These are phyloP conservation scores for Heteromurus nitidus DNA, from an alignment of 2,888 invertebrate species.

Conservation along the genomic window DNA sequence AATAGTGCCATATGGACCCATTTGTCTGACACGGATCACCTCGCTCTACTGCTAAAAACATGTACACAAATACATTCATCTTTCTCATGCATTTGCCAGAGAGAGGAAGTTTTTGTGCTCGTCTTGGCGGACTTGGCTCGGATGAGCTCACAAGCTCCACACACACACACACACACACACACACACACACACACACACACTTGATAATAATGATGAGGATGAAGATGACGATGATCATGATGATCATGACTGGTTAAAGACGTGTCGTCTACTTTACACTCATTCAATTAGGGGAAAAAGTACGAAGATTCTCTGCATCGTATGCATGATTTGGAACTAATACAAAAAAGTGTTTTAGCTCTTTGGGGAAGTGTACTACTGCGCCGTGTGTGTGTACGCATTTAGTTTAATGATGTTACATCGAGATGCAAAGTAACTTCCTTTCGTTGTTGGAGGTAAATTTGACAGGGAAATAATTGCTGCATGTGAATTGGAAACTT, in stretches of 20 bases:
- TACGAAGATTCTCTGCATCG: too few species aligned
- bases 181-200: constrained; percentile 29
- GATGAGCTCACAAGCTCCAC: neutral
- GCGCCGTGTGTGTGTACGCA: too few species aligned
- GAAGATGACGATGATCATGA: constrained; percentile 42
- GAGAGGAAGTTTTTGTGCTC: constrained; percentile 19
- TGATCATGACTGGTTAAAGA: constrained; percentile 55
- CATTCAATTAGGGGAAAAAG: constrained; percentile 59
- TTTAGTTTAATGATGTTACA: too few species aligned
- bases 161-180: constrained; percentile 4
- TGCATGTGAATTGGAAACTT: constrained; percentile 9
- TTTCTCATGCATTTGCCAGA: constrained; percentile 27
- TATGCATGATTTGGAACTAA: too few species aligned
- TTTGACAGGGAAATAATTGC: constrained; percentile 11
- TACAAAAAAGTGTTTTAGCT: too few species aligned
- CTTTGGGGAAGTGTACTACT: too few species aligned
- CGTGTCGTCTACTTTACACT: constrained; percentile 50
- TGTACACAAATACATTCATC: constrained; percentile 61
- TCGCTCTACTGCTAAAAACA: constrained; percentile 68
- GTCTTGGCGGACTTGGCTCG: neutral
- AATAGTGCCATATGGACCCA: constrained; percentile 73
- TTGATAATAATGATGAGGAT: constrained; percentile 31
- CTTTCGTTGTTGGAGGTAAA: constrained; percentile 41
- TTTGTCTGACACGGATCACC: constrained; percentile 72
- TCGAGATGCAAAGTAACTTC: too few species aligned